Evolutionary conservation across 2,113 vertebrate genomes (phyloP).

Genomic region (Trachemys scripta): DNA sequence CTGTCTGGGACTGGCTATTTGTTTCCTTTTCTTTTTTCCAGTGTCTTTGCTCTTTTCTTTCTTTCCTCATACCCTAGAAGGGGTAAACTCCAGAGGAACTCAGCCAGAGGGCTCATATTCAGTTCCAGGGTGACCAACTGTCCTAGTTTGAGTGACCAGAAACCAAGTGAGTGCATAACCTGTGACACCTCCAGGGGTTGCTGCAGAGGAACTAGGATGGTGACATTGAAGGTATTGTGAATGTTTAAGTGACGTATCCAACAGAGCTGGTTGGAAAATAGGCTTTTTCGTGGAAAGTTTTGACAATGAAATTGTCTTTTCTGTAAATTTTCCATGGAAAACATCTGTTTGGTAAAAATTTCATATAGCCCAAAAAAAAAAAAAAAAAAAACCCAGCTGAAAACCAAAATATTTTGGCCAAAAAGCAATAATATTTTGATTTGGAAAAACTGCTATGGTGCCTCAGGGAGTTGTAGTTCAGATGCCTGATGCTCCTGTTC

Average conservation of each 20-base stretch:
- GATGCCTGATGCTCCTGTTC: background rate
- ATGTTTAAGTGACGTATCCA: background rate
- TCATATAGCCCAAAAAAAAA: no score
- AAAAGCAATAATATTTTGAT: background rate
- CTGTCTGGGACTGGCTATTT: no score
- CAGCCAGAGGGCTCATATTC: no score
- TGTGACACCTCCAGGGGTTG: background rate
- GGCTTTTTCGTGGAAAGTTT: background rate
- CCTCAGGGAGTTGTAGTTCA: background rate
- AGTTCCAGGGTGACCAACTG: background rate
- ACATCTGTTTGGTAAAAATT: background rate
- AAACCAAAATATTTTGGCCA: background rate
- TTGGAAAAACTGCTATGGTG: background rate
- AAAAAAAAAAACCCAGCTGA: no score
- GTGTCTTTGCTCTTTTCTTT: no score
- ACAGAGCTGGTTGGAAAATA: background rate
- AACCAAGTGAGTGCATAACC: background rate
- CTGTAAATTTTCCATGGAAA: background rate
- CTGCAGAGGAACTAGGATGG: background rate
- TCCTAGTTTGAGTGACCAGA: no score
- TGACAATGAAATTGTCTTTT: background rate
- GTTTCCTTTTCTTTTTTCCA: no score
- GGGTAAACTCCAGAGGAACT: no score
- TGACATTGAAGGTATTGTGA: background rate
- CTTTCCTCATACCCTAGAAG: no score